These are phyloP conservation scores for Callithrix jacchus DNA, from an alignment of 2,113 vertebrate genomes.

Conservation along the genomic window DNA sequence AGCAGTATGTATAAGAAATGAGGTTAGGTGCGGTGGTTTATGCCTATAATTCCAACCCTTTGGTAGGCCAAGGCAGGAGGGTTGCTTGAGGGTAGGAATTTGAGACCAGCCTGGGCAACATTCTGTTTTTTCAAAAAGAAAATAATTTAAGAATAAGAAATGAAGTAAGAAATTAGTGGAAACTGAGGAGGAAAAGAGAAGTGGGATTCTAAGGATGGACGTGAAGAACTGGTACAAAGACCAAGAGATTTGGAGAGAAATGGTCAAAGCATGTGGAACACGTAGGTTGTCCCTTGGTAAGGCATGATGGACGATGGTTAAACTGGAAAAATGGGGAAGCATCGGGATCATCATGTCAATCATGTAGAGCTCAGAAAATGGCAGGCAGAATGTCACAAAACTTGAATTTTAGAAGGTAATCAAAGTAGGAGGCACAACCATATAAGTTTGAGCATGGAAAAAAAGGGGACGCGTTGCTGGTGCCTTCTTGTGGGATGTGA, in stretches of 20 bases:
- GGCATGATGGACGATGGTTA: neutral
- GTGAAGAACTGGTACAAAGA: neutral
- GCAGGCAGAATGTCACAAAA: neutral
- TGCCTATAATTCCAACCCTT: too few species aligned
- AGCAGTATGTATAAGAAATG: conserved; percentile 10
- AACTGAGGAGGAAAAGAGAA: neutral
- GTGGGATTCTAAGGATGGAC: neutral
- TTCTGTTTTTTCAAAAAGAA: too few species aligned
- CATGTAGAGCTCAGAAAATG: neutral
- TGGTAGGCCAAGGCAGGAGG: too few species aligned
- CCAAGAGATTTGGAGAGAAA: neutral
- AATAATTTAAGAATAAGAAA: too few species aligned
- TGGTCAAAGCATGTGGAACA: neutral
- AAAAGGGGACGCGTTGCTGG: conserved; percentile 52
- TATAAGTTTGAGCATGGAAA: conserved; percentile 45
- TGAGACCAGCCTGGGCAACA: too few species aligned
- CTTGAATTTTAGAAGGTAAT: neutral
- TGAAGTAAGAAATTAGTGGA: neutral
- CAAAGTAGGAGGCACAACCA: neutral
- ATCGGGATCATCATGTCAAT: neutral
- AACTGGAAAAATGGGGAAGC: neutral
- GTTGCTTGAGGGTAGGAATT: too few species aligned
- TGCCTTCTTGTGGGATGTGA: conserved; percentile 53
- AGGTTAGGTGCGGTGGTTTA: too few species aligned
- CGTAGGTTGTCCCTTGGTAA: neutral